Evolutionary conservation across 2,113 vertebrate species (phyloP).

Genomic region (Guaruba guarouba): DNA sequence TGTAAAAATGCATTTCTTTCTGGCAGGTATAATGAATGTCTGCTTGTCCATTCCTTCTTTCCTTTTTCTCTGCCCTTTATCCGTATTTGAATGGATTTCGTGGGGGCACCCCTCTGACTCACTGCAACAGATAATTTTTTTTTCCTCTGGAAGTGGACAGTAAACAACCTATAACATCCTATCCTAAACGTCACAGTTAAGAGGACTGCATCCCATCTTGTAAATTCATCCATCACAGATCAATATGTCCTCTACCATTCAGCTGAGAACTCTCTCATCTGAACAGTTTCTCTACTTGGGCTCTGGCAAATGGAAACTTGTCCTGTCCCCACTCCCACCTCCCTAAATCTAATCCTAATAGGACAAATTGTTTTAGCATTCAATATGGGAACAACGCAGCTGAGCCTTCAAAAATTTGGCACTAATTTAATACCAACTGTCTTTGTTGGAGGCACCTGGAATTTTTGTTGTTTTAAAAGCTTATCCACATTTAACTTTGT

Average conservation of each 20-base stretch:
- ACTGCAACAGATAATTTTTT: neutral
- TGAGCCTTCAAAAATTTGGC: neutral
- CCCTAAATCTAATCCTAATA: neutral
- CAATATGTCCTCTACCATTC: neutral
- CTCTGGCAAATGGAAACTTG: neutral
- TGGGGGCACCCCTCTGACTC: neutral
- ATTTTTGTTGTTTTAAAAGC: slow-evolving; percentile 1
- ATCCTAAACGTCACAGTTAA: neutral
- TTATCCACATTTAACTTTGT: neutral
- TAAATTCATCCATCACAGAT: neutral
- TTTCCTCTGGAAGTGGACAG: neutral
- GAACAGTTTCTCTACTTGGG: neutral
- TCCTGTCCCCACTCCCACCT: neutral
- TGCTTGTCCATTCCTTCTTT: neutral
- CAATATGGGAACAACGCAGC: neutral
- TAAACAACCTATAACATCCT: neutral
- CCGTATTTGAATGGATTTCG: neutral
- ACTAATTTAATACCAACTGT: neutral
- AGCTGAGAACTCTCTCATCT: neutral
- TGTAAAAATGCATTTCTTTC: neutral
- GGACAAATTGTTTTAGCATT: neutral
- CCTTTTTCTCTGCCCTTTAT: neutral
- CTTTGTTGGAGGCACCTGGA: neutral
- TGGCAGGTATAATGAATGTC: neutral
- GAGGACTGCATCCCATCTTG: neutral